Percentiles rank a stretch among this genome's conserved stretches.
Conservation (phyloP, 2,888 invertebrate species). For the Brachyptera putata region DNA sequence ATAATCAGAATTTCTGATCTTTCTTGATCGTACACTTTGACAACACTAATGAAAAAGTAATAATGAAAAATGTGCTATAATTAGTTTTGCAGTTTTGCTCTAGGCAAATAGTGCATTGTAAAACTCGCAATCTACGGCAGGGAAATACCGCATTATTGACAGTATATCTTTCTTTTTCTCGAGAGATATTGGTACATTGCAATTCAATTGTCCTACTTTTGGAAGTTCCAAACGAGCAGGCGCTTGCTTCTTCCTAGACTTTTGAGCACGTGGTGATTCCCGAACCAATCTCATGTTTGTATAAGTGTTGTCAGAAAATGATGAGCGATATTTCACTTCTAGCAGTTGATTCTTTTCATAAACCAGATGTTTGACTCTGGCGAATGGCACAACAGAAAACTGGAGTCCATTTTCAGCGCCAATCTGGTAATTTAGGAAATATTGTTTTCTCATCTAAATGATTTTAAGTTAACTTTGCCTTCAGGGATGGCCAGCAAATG, state of each 20-base stretch:
- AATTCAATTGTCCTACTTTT: background rate
- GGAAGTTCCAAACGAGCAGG: background rate
- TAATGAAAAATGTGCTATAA: background rate
- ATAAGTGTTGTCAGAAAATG: background rate
- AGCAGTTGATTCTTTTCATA: slow-evolving; percentile 1
- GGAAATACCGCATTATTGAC: slow-evolving; percentile 6
- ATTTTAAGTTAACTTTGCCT: background rate
- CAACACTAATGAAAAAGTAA: background rate
- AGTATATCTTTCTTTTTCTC: slow-evolving; percentile 5
- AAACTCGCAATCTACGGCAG: background rate
- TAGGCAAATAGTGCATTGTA: background rate
- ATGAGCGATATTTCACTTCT: background rate
- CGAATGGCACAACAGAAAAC: background rate
- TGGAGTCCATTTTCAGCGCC: background rate
- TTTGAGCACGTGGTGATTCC: background rate
- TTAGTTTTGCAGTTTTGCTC: background rate
- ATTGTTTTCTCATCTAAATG: background rate
- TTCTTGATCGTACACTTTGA: too few species aligned
- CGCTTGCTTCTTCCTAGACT: background rate
- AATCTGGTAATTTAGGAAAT: slow-evolving; percentile 49
- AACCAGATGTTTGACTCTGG: slow-evolving; percentile 1
- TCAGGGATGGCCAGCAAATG: background rate
- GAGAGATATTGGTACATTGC: background rate
- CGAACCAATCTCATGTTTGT: background rate
- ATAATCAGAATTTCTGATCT: too few species aligned